These are phyloP conservation scores for Cavia aperea DNA, from an alignment of 2,113 vertebrate genomes.

Conservation along the genomic window DNA sequence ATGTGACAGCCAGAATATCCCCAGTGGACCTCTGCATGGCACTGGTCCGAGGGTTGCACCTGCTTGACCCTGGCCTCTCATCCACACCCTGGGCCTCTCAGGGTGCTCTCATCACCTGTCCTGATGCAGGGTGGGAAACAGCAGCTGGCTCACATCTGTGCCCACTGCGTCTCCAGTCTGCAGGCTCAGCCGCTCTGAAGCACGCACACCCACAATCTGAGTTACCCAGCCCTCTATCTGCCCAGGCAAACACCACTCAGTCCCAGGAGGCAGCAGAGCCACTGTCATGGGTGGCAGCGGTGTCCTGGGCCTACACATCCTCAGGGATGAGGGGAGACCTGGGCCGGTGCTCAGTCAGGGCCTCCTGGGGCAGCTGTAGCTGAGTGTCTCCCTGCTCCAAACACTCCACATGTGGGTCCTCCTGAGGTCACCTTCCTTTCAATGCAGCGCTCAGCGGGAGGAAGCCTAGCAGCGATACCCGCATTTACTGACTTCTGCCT, in stretches of 20 bases:
- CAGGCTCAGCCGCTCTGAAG: not conserved
- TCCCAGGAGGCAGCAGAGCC: not conserved
- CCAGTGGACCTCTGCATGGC: not conserved
- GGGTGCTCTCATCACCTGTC: not conserved
- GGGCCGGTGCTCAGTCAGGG: not conserved
- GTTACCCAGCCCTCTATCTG: not conserved
- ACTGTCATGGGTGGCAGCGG: accelerated
- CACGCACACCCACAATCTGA: no score
- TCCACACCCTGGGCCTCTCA: not conserved
- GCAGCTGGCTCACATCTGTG: not conserved
- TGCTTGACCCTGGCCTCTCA: not conserved
- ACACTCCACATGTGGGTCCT: not conserved
- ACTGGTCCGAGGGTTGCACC: not conserved
- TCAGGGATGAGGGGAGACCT: not conserved
- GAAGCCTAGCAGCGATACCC: no score
- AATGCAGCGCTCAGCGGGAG: no score
- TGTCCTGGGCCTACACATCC: not conserved
- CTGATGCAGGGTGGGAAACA: not conserved
- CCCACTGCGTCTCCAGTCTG: not conserved
- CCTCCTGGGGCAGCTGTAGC: not conserved
- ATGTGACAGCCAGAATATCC: not conserved
- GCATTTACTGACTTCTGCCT: no score
- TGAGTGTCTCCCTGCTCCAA: not conserved
- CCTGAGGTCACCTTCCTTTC: not conserved
- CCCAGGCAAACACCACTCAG: accelerated